Evolutionary conservation across 2,888 invertebrate species (phyloP), one percentile per base, ranked within the genome.

Genomic region (Allacma fusca): DNA sequence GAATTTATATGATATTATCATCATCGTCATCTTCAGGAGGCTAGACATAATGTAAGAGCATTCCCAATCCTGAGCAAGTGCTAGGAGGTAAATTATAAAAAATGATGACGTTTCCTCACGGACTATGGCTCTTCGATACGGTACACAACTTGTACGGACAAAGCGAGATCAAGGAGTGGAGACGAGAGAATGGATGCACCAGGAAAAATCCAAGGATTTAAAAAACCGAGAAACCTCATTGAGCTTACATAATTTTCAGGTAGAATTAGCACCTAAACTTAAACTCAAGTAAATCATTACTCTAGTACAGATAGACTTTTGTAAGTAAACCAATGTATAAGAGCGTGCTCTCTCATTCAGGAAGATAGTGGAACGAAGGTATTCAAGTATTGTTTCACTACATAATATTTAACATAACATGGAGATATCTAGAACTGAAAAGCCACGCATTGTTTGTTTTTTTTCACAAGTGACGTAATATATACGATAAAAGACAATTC

Each of bases 171-270:
- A n/a, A n/a, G n/a, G n/a, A n/a, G n/a, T n/a, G n/a, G n/a, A n/a
- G n/a, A n/a, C n/a, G n/a, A n/a, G n/a, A 50, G 50, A 50, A 50
- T 16, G 16, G n/a, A 50, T 4, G 9, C 34, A 34, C 34, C 50
- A 50, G 50, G 19, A 50, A 50, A n/a, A 12, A n/a, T 9, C 2
- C 7, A 16, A 19, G 50, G n/a, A 50, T 50, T 13, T n/a, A 50
- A 50, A 5, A 50, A 50, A 50, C 50, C 50, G 19, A 40, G n/a
- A 57, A 71, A 57, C 43, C 29, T 71, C 71, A 26, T 71, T 16
- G 16, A 50, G 23, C 70, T 70, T 50, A 50, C 57, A n/a, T 57
- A 71, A 71, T 57, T 50, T 70, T 43, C 19, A 70, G 70, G 1
- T 13, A 44, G 70, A 70, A 21, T 70, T 44, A n/a, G 70, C 24